These are phyloP conservation scores for Oreocharis arfaki DNA, from an alignment of 2,113 vertebrate genomes.

Conservation along the genomic window DNA sequence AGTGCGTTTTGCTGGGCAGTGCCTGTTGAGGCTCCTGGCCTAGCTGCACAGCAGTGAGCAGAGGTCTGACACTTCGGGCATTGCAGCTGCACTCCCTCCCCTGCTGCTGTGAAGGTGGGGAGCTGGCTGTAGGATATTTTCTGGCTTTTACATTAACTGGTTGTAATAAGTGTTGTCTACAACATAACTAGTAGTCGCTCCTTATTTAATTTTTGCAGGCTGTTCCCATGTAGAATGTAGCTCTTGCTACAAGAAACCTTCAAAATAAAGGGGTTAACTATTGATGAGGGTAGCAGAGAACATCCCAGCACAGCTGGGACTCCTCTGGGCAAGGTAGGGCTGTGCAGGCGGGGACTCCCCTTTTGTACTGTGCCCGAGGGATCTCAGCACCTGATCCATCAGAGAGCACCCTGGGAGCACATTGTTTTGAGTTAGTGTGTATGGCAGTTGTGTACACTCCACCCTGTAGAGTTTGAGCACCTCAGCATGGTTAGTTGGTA, in stretches of 20 bases:
- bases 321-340: neutral
- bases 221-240: neutral
- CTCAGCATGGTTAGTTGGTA: neutral
- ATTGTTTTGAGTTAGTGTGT: neutral
- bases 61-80: neutral
- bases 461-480: neutral
- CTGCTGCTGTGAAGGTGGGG: neutral
- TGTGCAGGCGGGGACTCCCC: neutral
- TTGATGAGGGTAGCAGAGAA: neutral
- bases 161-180: neutral
- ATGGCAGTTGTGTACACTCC: accelerated
- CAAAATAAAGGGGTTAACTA: neutral
- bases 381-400: neutral
- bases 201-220: neutral
- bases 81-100: neutral
- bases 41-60: neutral
- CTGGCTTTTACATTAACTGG: neutral
- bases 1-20: neutral
- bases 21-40: neutral
- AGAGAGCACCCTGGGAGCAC: neutral
- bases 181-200: accelerated
- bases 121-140: neutral
- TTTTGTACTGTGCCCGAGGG: neutral
- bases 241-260: neutral
- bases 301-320: neutral